Evolutionary conservation across 2,888 invertebrate species (phyloP).

Genomic region (Plebejus melissa): DNA sequence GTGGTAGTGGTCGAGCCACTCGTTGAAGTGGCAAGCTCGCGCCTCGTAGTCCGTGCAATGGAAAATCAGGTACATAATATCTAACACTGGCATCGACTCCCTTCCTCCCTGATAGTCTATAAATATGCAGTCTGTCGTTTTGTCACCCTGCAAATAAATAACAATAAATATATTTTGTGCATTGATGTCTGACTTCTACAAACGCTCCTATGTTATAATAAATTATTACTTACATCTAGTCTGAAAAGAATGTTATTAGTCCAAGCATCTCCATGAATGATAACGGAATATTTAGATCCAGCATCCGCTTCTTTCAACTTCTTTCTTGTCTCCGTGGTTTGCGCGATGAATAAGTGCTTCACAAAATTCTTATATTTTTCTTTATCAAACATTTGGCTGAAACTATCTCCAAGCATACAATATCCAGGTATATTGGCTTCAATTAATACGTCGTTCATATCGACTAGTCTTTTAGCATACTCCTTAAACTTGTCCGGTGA

Average conservation of each 20-base stretch:
- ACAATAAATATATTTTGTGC: too few relatives aligned
- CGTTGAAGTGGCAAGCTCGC: constrained; percentile 39
- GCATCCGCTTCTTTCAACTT: too few relatives aligned
- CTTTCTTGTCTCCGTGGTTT: too few relatives aligned
- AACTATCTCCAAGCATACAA: too few relatives aligned
- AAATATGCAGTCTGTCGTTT: constrained; percentile 39
- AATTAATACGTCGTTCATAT: background rate
- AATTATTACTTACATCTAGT: constrained; percentile 35
- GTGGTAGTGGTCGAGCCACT: constrained; percentile 45
- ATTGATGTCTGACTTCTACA: too few relatives aligned
- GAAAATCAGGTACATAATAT: constrained; percentile 43
- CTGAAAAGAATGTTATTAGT: too few relatives aligned
- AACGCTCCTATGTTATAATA: too few relatives aligned
- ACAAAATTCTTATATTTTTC: background rate
- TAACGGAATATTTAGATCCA: too few relatives aligned
- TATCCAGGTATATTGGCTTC: too few relatives aligned
- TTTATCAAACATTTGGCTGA: too few relatives aligned
- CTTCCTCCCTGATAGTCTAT: constrained; percentile 46
- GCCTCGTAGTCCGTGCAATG: constrained; percentile 44
- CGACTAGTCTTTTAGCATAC: constrained; percentile 17
- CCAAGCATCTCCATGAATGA: too few relatives aligned
- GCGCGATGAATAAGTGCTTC: background rate
- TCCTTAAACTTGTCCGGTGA: constrained; percentile 22
- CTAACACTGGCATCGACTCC: constrained; percentile 40
- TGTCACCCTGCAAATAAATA: constrained; percentile 39